phyloP scores from a whole-genome alignment of 2,113 vertebrate species.

The Hippocampus mohnikei region DNA sequence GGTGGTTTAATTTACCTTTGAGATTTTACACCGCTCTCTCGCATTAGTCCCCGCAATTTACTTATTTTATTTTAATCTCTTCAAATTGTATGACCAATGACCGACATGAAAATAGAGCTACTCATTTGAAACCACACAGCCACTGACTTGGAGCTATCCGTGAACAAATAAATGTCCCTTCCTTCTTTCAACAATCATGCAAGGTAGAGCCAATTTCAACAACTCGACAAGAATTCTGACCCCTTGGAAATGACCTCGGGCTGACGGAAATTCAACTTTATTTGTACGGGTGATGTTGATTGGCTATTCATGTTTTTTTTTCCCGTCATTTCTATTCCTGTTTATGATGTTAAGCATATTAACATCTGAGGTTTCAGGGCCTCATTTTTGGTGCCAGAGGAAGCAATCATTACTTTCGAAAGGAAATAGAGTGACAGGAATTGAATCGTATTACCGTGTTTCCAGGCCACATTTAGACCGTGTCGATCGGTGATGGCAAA shows the following conservation, averaged over 20 bases:
- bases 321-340: conserved; percentile 15
- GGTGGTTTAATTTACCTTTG: background rate
- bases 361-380: background rate
- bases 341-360: conserved; percentile 1
- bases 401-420: background rate
- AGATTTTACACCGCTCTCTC: background rate
- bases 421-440: background rate
- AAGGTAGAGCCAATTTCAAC: conserved; percentile 21
- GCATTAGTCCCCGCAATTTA: background rate
- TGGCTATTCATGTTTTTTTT: conserved; percentile 17
- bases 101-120: conserved; percentile 18
- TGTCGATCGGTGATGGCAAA: background rate
- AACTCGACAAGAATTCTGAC: conserved; percentile 22
- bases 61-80: conserved; percentile 15
- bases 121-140: conserved; percentile 27
- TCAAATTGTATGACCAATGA: conserved; percentile 17
- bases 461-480: background rate
- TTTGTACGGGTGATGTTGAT: conserved; percentile 22
- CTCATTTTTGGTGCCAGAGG: background rate
- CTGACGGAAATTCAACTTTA: conserved; percentile 33
- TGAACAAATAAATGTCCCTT: conserved; percentile 30
- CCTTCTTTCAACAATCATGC: conserved; percentile 8
- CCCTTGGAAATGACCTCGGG: conserved; percentile 16
- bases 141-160: conserved; percentile 15
- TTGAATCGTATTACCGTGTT: background rate